A percentile compares a stretch with the other conserved stretches of the same genome.
Evolutionary conservation across 37 sponge, comb jelly and placozoan genomes (phyloP).

Genomic region (Axinella damicornis): DNA sequence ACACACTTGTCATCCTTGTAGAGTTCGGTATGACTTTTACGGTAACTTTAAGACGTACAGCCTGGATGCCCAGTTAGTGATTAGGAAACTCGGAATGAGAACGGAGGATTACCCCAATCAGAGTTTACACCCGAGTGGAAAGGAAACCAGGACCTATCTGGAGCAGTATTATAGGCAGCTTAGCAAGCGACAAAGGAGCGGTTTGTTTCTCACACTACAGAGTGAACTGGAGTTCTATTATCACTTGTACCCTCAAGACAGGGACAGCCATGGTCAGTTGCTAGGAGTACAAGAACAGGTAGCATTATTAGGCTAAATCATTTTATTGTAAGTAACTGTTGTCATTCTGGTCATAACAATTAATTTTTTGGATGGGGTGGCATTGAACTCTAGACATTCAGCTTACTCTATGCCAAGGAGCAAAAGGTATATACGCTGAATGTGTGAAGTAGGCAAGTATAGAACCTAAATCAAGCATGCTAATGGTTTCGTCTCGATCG

Average conservation of each 20-base stretch:
- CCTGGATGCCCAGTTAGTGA: background rate
- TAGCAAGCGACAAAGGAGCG: background rate
- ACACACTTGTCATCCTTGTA: constrained; percentile 27
- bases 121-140: background rate
- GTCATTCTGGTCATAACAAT: too few relatives aligned
- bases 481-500: too few relatives aligned
- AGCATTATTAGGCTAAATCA: too few relatives aligned
- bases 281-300: background rate
- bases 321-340: too few relatives aligned
- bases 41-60: constrained; percentile 31
- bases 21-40: constrained; percentile 32
- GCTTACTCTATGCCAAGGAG: too few relatives aligned
- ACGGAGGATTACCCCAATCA: background rate
- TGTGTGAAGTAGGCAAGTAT: too few relatives aligned
- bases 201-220: background rate
- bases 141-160: background rate
- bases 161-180: background rate
- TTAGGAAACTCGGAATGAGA: background rate
- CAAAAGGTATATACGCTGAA: too few relatives aligned
- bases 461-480: too few relatives aligned
- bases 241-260: constrained; percentile 33
- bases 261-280: background rate
- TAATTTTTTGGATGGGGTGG: too few relatives aligned
- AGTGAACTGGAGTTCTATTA: constrained; percentile 38
- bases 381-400: too few relatives aligned